These are phyloP conservation scores for Larimichthys polyactis DNA, from an alignment of 2,113 vertebrate species.

Conservation along the genomic window DNA sequence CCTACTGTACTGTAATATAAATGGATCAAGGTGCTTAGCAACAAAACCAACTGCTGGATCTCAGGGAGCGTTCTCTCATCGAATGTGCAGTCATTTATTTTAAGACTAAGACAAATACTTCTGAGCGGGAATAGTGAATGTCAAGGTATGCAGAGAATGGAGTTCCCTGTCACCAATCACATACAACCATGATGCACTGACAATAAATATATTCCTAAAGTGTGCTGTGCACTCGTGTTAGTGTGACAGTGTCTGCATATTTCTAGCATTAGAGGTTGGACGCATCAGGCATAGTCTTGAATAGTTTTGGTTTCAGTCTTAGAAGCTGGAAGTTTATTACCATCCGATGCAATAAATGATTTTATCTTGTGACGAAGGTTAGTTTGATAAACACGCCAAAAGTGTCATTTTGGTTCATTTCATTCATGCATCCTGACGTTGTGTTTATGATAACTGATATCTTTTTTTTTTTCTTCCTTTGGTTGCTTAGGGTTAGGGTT, in stretches of 20 bases:
- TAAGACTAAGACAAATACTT: slow-evolving; percentile 25
- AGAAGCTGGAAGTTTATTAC: neutral
- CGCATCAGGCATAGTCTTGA: too few relatives aligned
- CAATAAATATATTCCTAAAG: slow-evolving; percentile 8
- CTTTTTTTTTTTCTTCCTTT: neutral
- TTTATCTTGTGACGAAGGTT: neutral
- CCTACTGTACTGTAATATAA: slow-evolving; percentile 32
- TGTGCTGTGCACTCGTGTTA: neutral
- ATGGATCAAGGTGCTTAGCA: slow-evolving; percentile 69
- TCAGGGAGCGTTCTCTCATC: slow-evolving; percentile 24
- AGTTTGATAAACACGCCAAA: neutral
- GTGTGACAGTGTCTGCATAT: too few relatives aligned
- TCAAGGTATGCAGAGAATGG: slow-evolving; percentile 9
- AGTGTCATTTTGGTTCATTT: neutral
- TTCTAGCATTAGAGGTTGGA: too few relatives aligned
- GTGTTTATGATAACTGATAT: neutral
- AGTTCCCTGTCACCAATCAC: slow-evolving; percentile 7
- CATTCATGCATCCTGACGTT: neutral
- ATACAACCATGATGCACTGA: neutral
- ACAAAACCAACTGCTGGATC: slow-evolving; percentile 50
- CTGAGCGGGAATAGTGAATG: slow-evolving; percentile 23
- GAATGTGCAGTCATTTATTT: slow-evolving; percentile 51
- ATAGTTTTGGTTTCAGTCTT: neutral
- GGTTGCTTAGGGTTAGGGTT: too few relatives aligned
- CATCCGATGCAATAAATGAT: neutral